phyloP scores from a whole-genome alignment of 1,140 invertebrate genomes.

The Metaphire vulgaris region DNA sequence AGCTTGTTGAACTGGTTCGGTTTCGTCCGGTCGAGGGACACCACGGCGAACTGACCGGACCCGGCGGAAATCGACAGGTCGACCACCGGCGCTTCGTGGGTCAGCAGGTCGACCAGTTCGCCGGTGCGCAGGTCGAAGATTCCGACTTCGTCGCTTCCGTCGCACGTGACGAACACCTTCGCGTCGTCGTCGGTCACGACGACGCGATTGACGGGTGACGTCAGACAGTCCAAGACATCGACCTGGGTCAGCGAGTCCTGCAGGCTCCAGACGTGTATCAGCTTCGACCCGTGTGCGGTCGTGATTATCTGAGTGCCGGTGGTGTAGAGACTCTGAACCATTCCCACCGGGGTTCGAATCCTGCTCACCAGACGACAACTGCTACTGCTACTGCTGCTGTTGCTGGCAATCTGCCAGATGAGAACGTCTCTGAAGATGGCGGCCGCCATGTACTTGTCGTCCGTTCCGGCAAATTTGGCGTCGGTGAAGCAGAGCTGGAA shows the following conservation, averaged over 20 bases:
- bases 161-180: constrained; percentile 39
- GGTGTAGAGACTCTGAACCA: constrained; percentile 39
- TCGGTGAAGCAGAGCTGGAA: constrained; percentile 37
- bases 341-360: constrained; percentile 46
- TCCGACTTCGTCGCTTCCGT: constrained; percentile 46
- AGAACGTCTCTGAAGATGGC: constrained; percentile 48
- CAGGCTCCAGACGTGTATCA: constrained; percentile 46
- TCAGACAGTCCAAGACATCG: constrained; percentile 41
- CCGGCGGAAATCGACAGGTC: constrained; percentile 42
- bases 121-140: constrained; percentile 47
- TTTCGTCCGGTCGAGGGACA: constrained; percentile 35
- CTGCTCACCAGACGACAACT: constrained; percentile 33
- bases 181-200: constrained; percentile 36
- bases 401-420: constrained; percentile 38
- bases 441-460: constrained; percentile 40
- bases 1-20: constrained; percentile 39
- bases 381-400: too few relatives aligned
- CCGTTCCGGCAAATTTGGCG: constrained; percentile 39
- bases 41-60: constrained; percentile 41
- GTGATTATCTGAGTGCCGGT: constrained; percentile 40
- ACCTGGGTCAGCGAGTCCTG: constrained; percentile 38
- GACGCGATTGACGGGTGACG: constrained; percentile 36
- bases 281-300: constrained; percentile 33
- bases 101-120: constrained; percentile 45
- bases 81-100: constrained; percentile 40